Base-by-base conservation (phyloP, 1,140 invertebrate species). In the Drosophila tsacasi region DNA sequence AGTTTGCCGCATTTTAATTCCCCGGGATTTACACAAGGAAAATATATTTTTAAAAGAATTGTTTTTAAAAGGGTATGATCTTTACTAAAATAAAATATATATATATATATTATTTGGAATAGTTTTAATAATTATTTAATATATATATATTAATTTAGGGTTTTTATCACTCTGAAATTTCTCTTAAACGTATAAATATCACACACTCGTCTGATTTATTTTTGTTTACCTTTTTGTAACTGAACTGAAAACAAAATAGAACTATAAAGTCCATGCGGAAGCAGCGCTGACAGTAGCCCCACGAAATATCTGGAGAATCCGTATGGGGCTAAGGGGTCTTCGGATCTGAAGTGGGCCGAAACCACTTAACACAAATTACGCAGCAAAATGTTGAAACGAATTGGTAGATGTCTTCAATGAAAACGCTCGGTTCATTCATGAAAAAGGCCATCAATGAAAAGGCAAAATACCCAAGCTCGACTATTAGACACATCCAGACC, bases 331-430 rank as follows among this genome's bases (percentile, higher is more conserved):
- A 40, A 52, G 60, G 46, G 46, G 35, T 61, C 46, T 46, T 64
- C 61, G 65, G 77, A 83, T 79, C 69, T 91, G 74, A 91, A 89
- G 82, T 80, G 82, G 90, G 90, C 74, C 84, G 85, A 69, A 90
- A 92, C 90, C 90, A 92, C 90, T 92, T 92, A 92, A 92, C 91
- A 91, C 90, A 86, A 86, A 92, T 92, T 92, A 92, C 90, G 90
- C 90, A 92, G 90, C 90, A 92, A 92, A 92, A 92, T 91, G 84
- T 89, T 79, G 85, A 90, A 79, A 81, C 89, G 86, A 91, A 91
- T 90, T 89, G 85, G 90, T 79, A 72, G 85, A 82, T 76, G 83
- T 89, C 80, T 69, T 87, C 85, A 90, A 90, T 90, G 85, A 85
- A 85, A 81, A 72, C 66, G 25, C 46, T 39, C 50, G 42, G 13